Evolutionary conservation across 2,888 invertebrate species (phyloP).

Genomic region (Theretra japonica): DNA sequence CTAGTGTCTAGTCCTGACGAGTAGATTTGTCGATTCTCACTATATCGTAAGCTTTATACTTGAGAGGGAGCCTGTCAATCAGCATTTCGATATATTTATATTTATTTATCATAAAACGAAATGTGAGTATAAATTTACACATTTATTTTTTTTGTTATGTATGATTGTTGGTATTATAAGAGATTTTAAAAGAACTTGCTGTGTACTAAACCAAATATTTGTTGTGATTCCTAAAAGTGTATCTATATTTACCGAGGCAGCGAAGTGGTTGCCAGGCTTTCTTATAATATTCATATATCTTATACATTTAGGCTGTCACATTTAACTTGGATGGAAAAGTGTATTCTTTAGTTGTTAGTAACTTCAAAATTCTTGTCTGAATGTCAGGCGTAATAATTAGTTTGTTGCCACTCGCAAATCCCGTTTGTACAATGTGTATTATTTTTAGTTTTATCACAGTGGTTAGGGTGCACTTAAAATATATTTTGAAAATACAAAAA

Average conservation of each 20-base stretch:
- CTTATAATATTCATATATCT: constrained; percentile 50
- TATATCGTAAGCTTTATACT: constrained; percentile 73
- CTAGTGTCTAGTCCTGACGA: constrained; percentile 81
- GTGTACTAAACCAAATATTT: constrained; percentile 81
- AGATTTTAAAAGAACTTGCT: constrained; percentile 64
- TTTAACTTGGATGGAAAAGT: constrained; percentile 17
- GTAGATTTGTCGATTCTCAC: constrained; percentile 78
- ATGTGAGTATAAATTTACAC: constrained; percentile 34
- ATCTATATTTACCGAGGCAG: constrained; percentile 48
- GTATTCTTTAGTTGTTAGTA: constrained; percentile 20
- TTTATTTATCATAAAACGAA: constrained; percentile 22
- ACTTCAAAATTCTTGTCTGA: constrained; percentile 17
- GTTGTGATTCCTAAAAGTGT: constrained; percentile 55
- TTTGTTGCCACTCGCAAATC: constrained; percentile 21
- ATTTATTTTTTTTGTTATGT: constrained; percentile 45
- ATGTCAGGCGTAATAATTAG: constrained; percentile 14
- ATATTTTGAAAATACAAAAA: background rate
- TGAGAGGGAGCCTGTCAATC: constrained; percentile 71
- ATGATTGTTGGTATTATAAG: constrained; percentile 46
- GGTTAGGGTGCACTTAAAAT: constrained; percentile 21
- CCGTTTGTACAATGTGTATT: constrained; percentile 20
- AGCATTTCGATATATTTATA: constrained; percentile 32
- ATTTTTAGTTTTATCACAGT: constrained; percentile 23
- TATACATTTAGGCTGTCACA: constrained; percentile 12
- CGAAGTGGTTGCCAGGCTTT: constrained; percentile 68